Evolutionary conservation across 37 sponge, comb jelly and placozoan species (phyloP), one percentile per base, ranked within the genome.

Genomic region (Hexactinellida sp.): DNA sequence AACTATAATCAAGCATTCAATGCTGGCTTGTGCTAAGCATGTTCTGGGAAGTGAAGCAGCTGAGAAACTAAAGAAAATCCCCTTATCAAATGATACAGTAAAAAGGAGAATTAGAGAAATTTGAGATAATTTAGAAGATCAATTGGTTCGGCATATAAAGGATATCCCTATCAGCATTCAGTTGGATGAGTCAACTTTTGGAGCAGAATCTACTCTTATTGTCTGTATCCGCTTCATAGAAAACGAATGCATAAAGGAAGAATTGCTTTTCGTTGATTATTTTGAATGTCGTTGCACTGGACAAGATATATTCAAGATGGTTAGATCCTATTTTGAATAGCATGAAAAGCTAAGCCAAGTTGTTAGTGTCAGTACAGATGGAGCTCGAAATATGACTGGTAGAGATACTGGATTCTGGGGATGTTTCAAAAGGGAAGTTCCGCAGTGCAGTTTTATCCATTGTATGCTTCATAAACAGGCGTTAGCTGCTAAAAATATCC

Each of bases 331-430:
- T 41, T 41, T 41, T 41, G 47, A 41, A 5, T 41, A 41, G 47
- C 47, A 41, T 41, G 47, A 41, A 41, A 41, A 41, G 47, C 30
- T 63, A 63, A 63, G 34, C 21, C 30, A 63, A 63, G 76, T 63
- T 63, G 76, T 23, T 63, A 63, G 76, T 63, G 76, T 63, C 13
- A 63, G 76, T 63, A 63, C 76, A 63, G 76, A 63, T 63, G 34
- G 76, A 63, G 76, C 76, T 63, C 76, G 76, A 63, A 25, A 63
- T 63, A 63, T 63, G 76, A 63, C 76, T 63, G 76, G 76, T n/a
- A 63, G 76, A 63, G 76, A 63, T 25, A 63, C 76, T 63, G 76
- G 76, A 63, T 63, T 63, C 76, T 28, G 76, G 76, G 76, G 76
- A 63, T 63, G 76, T 63, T 63, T 23, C 34, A 63, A 63, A n/a